Conservation (phyloP, 1,140 invertebrate genomes). For the Thrips palmi region DNA sequence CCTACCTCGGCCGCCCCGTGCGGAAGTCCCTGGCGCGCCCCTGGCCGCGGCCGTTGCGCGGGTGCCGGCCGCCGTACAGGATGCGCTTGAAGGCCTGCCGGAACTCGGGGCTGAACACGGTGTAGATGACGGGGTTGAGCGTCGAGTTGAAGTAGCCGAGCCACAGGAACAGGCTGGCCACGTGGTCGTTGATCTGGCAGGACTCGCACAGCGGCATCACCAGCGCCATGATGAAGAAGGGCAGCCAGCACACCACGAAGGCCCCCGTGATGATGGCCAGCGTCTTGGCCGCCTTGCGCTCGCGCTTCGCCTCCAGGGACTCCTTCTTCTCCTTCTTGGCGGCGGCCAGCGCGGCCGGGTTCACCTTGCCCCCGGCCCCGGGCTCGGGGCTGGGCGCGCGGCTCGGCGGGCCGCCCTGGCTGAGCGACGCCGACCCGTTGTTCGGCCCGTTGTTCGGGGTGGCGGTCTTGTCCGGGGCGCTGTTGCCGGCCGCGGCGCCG, state of each 20-base stretch:
- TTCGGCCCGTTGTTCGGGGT: slow-evolving; percentile 9
- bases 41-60: too few relatives aligned
- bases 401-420: too few relatives aligned
- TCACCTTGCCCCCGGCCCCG: too few relatives aligned
- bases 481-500: slow-evolving; percentile 15
- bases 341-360: too few relatives aligned
- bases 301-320: slow-evolving; percentile 58
- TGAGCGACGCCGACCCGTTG: too few relatives aligned
- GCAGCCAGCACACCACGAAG: slow-evolving; percentile 76
- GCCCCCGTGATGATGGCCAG: slow-evolving; percentile 79
- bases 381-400: too few relatives aligned
- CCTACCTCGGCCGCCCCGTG: too few relatives aligned
- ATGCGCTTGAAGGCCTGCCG: slow-evolving; percentile 81
- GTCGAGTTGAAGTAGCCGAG: slow-evolving; percentile 89
- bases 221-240: slow-evolving; percentile 78
- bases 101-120: slow-evolving; percentile 88
- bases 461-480: slow-evolving; percentile 1
- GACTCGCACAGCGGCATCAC: slow-evolving; percentile 49
- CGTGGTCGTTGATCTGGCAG: slow-evolving; percentile 52
- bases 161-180: slow-evolving; percentile 71
- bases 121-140: slow-evolving; percentile 89
- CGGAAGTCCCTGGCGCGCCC: too few relatives aligned
- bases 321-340: slow-evolving; percentile 38
- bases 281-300: slow-evolving; percentile 80
- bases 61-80: slow-evolving; percentile 42